Evolutionary conservation across 2,888 invertebrate species (phyloP).

Genomic region (Bruchidius siliquastri): DNA sequence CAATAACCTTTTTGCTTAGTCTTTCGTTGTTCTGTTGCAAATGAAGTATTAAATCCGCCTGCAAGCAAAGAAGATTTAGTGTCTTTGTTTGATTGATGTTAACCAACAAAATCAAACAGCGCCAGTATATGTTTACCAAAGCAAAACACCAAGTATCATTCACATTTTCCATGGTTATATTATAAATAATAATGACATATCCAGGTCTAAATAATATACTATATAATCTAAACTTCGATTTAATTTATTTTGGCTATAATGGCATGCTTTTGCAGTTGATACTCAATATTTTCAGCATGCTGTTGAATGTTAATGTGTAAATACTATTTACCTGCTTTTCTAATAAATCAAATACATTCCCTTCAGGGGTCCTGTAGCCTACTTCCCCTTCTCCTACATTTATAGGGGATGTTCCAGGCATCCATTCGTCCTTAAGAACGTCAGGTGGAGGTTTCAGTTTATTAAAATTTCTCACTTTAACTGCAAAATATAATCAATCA

Average conservation of each 20-base stretch:
- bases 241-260: too few species aligned
- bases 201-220: too few species aligned
- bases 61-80: constrained; percentile 20
- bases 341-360: constrained; percentile 55
- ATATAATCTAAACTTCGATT: too few species aligned
- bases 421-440: constrained; percentile 59
- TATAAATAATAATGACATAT: too few species aligned
- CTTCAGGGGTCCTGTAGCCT: constrained; percentile 49
- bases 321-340: constrained; percentile 55
- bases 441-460: constrained; percentile 56
- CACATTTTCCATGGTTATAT: too few species aligned
- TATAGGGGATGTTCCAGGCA: constrained; percentile 49
- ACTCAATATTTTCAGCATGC: too few species aligned
- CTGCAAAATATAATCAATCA: constrained; percentile 41
- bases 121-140: too few species aligned
- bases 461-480: constrained; percentile 59
- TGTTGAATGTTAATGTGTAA: too few species aligned
- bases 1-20: constrained; percentile 61
- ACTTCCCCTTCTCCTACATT: constrained; percentile 51
- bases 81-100: too few species aligned
- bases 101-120: too few species aligned
- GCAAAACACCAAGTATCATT: too few species aligned
- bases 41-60: constrained; percentile 65
- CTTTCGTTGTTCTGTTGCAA: constrained; percentile 63
- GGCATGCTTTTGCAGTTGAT: too few species aligned